Evolutionary conservation across 2,113 vertebrate genomes (phyloP), one percentile per base, ranked within the genome.

Genomic region (Myrmecobius fasciatus): DNA sequence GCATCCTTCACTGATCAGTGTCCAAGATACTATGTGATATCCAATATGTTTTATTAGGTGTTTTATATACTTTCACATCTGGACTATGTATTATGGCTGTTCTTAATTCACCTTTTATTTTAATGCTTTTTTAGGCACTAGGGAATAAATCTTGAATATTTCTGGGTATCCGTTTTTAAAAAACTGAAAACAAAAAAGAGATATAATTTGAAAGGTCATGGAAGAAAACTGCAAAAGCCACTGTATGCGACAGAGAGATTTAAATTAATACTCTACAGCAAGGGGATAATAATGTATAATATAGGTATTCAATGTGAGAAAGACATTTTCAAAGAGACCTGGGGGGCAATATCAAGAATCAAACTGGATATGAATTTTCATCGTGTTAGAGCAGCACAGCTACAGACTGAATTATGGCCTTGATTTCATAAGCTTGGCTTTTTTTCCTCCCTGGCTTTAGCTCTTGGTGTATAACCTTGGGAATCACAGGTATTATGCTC

Each of bases 41-140:
- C n/a, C 48, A 54, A 10, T 94, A 2, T 92, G 49, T 96, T 94
- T 96, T 96, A 91, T 89, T 96, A 83, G 75, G 43, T 94, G 7
- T 28, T 93, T 92, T 89, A 89, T 56, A 49, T 49, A 91, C 36
- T 60, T 92, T 93, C 47, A 48, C 20, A 91, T n/a, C 31, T 92
- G 26, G 94, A 24, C 47, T 53, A 31, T 93, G 46, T 94, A 56
- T 92, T 92, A 95, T 96, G 95, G 46, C 9, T 93, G 31, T 91
- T 92, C 20, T 96, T 94, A 92, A 56, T 36, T 89, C 92, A 47
- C 91, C 36, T 93, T 93, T 93, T 92, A 49, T 92, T 95, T 96
- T 94, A 96, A 90, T 94, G 90, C 7, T 20, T 94, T 94, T 46
- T 67, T 89, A 67, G 51, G 60, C 91, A 47, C 94, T 92, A 75